These are phyloP conservation scores for Tetramorium alpestre DNA, from an alignment of 1,140 invertebrate species.

Conservation along the genomic window DNA sequence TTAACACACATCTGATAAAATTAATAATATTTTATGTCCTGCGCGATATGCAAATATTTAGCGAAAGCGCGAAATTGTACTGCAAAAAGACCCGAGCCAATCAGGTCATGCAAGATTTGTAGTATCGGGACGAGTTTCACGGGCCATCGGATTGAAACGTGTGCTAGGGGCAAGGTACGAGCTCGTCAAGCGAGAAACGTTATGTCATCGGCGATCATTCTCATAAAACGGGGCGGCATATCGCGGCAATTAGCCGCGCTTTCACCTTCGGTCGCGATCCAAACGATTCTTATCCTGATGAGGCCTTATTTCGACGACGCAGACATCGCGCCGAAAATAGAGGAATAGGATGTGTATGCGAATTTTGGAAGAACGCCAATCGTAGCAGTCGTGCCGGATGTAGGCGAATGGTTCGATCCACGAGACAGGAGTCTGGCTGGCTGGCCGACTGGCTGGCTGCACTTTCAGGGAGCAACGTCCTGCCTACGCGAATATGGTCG, in stretches of 20 bases:
- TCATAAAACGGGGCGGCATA: neutral
- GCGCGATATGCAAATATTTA: neutral
- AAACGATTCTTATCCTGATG: no score
- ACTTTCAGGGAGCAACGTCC: conserved; percentile 76
- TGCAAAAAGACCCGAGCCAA: neutral
- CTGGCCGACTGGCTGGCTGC: conserved; percentile 34
- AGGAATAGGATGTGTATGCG: neutral
- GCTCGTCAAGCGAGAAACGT: neutral
- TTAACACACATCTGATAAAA: neutral
- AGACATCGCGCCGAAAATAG: neutral
- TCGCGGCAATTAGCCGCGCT: conserved; percentile 31
- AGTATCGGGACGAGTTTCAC: neutral
- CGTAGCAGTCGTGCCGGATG: conserved; percentile 67
- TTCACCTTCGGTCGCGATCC: neutral
- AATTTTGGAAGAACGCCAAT: conserved; percentile 76
- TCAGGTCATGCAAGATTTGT: neutral
- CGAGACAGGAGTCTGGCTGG: conserved; percentile 57
- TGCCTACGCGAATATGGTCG: conserved; percentile 70
- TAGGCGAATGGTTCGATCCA: conserved; percentile 69
- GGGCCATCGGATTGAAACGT: neutral
- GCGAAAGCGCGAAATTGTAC: neutral
- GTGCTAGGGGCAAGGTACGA: neutral
- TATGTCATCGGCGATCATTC: neutral
- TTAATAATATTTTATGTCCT: neutral
- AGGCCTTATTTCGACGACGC: neutral